Evolutionary conservation across 2,113 vertebrate species (phyloP).

Genomic region (Geococcyx californianus): DNA sequence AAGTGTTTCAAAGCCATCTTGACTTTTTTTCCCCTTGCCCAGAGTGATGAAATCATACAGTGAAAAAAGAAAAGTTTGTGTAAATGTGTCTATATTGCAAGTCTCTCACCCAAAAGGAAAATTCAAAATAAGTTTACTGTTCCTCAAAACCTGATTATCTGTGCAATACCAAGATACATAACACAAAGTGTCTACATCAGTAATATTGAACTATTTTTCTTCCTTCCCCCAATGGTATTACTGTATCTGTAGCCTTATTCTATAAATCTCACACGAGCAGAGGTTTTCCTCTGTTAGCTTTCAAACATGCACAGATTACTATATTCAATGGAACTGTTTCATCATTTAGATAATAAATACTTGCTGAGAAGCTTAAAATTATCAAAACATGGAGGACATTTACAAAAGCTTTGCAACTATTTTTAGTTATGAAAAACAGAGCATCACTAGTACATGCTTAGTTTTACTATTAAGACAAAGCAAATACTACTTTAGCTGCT

Average conservation of each 20-base stretch:
- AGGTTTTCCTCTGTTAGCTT: neutral
- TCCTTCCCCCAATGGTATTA: neutral
- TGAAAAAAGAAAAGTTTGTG: neutral
- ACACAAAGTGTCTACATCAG: neutral
- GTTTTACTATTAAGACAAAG: neutral
- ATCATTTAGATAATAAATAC: neutral
- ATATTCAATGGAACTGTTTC: neutral
- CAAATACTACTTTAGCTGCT: neutral
- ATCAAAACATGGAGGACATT: neutral
- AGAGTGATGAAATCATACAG: neutral
- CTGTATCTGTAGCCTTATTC: neutral
- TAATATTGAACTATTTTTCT: slow-evolving; percentile 22
- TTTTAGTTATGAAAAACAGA: neutral
- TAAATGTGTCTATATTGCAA: neutral
- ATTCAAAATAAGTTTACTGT: neutral
- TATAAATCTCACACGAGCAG: neutral
- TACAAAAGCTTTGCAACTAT: neutral
- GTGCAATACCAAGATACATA: neutral
- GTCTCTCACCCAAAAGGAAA: neutral
- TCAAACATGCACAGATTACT: neutral
- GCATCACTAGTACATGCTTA: neutral
- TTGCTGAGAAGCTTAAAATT: neutral
- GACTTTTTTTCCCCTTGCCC: fast-evolving
- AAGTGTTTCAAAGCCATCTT: neutral
- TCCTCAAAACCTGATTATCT: slow-evolving; percentile 5